Conservation (phyloP, 2,797 vertebrate species). For the Lepus oiostolus region DNA sequence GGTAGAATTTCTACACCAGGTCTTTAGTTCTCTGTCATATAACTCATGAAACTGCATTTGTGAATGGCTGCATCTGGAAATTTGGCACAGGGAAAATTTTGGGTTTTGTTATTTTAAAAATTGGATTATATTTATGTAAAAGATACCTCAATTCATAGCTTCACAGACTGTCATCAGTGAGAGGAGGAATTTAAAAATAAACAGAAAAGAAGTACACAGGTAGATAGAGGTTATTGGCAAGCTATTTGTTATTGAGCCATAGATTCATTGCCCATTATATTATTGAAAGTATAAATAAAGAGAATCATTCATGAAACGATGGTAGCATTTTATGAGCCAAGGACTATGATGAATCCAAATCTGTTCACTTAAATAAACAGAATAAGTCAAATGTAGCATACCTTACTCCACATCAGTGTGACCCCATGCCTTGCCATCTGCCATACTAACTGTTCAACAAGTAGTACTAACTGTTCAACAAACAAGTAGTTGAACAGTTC, state of each 20-base stretch:
- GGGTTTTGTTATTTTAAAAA: background rate
- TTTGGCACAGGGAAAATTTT: background rate
- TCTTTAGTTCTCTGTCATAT: conserved; percentile 51
- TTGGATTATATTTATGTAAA: conserved; percentile 67
- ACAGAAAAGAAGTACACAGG: conserved; percentile 1
- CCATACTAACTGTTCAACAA: background rate
- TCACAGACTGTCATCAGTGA: conserved; percentile 40
- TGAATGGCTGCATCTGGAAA: conserved; percentile 40
- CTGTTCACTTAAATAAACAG: conserved; percentile 6
- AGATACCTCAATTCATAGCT: background rate
- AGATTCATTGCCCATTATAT: conserved; percentile 23
- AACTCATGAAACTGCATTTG: conserved; percentile 35
- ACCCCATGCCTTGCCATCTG: background rate
- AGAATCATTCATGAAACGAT: conserved; percentile 26
- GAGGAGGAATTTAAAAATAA: conserved; percentile 45
- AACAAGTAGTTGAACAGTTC: background rate
- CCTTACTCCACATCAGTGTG: background rate
- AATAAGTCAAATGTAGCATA: background rate
- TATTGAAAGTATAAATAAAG: conserved; percentile 56
- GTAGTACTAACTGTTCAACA: background rate
- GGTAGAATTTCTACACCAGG: conserved; percentile 18
- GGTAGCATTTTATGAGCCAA: conserved; percentile 55
- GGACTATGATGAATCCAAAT: conserved; percentile 46
- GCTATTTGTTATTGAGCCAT: conserved; percentile 3
- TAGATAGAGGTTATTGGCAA: conserved; percentile 21